Evolutionary conservation across 2,888 invertebrate species (phyloP).

Genomic region (Micropterix aruncella): DNA sequence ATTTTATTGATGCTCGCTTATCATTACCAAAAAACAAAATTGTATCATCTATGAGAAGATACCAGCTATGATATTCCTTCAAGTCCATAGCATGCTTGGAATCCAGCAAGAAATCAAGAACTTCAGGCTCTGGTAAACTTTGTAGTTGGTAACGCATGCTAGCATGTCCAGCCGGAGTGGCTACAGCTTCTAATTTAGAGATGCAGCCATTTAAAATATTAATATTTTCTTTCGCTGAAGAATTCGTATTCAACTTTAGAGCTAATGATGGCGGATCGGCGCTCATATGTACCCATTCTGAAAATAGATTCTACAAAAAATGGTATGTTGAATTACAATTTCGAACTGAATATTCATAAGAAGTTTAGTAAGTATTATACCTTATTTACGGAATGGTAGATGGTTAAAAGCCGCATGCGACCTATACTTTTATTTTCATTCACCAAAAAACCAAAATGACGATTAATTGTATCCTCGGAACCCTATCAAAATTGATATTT

Average conservation of each 20-base stretch:
- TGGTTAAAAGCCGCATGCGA: slow-evolving; percentile 25
- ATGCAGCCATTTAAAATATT: slow-evolving; percentile 29
- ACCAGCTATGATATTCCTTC: slow-evolving; percentile 20
- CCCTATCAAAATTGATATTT: slow-evolving; percentile 23
- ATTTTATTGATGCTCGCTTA: neutral
- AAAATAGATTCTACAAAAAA: neutral
- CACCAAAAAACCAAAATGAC: slow-evolving; percentile 25
- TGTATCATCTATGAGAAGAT: slow-evolving; percentile 30
- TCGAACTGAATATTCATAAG: too few relatives aligned
- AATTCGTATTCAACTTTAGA: slow-evolving; percentile 25
- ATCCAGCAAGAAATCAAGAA: slow-evolving; percentile 30
- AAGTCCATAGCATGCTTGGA: slow-evolving; percentile 26
- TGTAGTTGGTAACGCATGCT: slow-evolving; percentile 26
- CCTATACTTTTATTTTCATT: slow-evolving; percentile 16
- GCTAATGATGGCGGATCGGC: slow-evolving; percentile 32
- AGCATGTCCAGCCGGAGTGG: slow-evolving; percentile 20
- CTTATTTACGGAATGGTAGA: slow-evolving; percentile 30
- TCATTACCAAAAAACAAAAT: slow-evolving; percentile 27
- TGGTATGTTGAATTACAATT: neutral
- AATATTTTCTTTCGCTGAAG: slow-evolving; percentile 24
- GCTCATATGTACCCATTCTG: neutral
- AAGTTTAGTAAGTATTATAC: too few relatives aligned
- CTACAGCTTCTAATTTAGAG: slow-evolving; percentile 23
- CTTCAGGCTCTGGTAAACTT: slow-evolving; percentile 33
- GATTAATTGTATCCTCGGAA: slow-evolving; percentile 32